These are phyloP conservation scores for Aporophyla lueneburgensis DNA, from an alignment of 2,888 invertebrate genomes.

Conservation along the genomic window DNA sequence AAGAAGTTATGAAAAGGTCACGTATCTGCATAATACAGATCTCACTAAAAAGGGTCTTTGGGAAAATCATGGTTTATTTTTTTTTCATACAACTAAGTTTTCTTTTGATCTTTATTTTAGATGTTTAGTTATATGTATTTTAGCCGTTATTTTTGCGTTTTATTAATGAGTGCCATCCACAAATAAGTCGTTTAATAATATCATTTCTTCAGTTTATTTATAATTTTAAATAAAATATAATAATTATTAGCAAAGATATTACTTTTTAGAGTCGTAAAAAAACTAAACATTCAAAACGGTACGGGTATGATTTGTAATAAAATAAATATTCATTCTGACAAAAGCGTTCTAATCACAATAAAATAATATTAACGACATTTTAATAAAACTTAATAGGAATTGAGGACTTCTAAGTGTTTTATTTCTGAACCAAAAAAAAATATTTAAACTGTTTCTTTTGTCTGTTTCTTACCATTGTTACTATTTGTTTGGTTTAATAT, in stretches of 20 bases:
- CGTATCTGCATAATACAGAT: constrained; percentile 31
- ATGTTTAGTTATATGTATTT: too few species aligned
- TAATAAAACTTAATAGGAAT: background rate
- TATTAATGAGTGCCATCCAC: background rate
- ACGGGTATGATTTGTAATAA: too few species aligned
- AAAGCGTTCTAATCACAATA: background rate
- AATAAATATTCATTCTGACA: too few species aligned
- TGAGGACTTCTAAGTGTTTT: background rate
- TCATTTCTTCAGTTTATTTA: background rate
- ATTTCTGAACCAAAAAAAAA: background rate
- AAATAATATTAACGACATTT: background rate
- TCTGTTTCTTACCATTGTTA: too few species aligned
- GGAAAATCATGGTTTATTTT: too few species aligned
- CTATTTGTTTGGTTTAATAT: background rate
- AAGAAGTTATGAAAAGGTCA: constrained; percentile 30
- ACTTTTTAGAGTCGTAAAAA: too few species aligned
- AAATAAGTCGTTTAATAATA: background rate
- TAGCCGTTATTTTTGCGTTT: background rate
- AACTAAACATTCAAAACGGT: too few species aligned
- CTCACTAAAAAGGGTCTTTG: constrained; percentile 40
- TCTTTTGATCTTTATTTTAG: constrained; percentile 11
- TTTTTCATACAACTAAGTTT: too few species aligned
- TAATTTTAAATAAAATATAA: background rate
- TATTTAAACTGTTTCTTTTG: too few species aligned
- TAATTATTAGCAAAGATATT: too few species aligned